phyloP scores from a whole-genome alignment of 2,113 vertebrate genomes.

The Echinops telfairi region DNA sequence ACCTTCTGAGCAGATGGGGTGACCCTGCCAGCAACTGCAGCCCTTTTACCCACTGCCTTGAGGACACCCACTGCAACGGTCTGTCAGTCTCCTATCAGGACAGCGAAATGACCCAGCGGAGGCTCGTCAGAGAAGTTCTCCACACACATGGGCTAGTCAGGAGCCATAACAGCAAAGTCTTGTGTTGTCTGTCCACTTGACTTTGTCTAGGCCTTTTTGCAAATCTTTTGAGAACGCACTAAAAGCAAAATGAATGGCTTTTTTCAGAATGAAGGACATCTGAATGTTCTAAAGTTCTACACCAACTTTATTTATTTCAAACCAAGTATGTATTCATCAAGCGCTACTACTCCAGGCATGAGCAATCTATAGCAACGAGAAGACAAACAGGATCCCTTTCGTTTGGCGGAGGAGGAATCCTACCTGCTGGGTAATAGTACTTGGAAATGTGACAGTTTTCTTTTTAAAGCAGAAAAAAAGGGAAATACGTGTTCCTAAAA shows the following conservation, averaged over 20 bases:
- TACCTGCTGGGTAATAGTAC: background rate
- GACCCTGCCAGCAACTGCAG: too few relatives aligned
- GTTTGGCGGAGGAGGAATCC: background rate
- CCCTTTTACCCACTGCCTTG: too few relatives aligned
- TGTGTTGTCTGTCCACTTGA: conserved; percentile 3
- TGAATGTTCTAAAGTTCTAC: conserved; percentile 29
- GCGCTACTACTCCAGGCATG: background rate
- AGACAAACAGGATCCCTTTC: background rate
- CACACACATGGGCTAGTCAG: too few relatives aligned
- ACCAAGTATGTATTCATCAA: background rate
- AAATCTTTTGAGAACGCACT: conserved; percentile 53
- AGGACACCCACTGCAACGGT: too few relatives aligned
- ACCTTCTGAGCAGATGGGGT: too few relatives aligned
- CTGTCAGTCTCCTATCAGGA: too few relatives aligned
- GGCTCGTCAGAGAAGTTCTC: too few relatives aligned
- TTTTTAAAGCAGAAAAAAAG: background rate
- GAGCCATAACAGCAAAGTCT: background rate
- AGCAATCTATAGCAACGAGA: background rate
- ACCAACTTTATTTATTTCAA: conserved; percentile 39
- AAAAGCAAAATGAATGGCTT: conserved; percentile 40
- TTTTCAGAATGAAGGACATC: background rate
- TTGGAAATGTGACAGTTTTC: background rate
- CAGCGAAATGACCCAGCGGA: too few relatives aligned
- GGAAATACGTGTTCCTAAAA: background rate
- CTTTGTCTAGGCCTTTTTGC: conserved; percentile 27